Base-by-base conservation (phyloP, 2,888 invertebrate genomes). In the Poecilobothrus nobilitatus region DNA sequence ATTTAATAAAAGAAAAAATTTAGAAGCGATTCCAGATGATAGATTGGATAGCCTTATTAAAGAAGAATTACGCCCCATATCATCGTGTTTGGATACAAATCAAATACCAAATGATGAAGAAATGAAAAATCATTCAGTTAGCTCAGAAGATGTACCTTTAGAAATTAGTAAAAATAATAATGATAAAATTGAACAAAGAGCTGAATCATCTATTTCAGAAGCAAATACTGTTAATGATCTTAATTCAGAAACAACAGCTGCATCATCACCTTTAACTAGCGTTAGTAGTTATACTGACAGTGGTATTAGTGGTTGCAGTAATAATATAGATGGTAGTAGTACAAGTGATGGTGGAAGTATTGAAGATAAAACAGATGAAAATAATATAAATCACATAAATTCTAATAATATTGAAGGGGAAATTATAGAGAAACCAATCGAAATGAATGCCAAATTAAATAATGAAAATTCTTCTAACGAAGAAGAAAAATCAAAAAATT, bases 251-350 rank as follows among this genome's bases (percentile, higher is more conserved):
- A 27, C 27, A 27, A 63, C 63, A 63, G 27, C 20, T 15, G 27
- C 63, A 63, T 63, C 63, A 27, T 63, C 63, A 63, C 63, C 63
- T 9, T 27, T 63, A 27, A 63, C 63, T 18, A 63, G 27, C 15
- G 63, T 22, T 27, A 63, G 63, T 27, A 53, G 53, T 53, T 53
- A 53, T 53, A 27, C 63, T 0, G 63, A 63, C 27, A 63, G 63
- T 63, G 63, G 63, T 8, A 63, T 63, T 15, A 63, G 63, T 63
- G 63, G 63, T 27, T 63, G 63, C 15, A 27, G 63, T 22, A 63
- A 63, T 63, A 63, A 18, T 10, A 22, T 22, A n/a, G 63, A 63
- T 63, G 27, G 63, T 27, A 63, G 20, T 27, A 63, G 27, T 27
- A 27, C 22, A 27, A 63, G 22, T 27, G 22, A 63, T 22, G 22